These are phyloP conservation scores for Zaprionus capensis DNA, from an alignment of 1,140 invertebrate genomes.

Conservation along the genomic window DNA sequence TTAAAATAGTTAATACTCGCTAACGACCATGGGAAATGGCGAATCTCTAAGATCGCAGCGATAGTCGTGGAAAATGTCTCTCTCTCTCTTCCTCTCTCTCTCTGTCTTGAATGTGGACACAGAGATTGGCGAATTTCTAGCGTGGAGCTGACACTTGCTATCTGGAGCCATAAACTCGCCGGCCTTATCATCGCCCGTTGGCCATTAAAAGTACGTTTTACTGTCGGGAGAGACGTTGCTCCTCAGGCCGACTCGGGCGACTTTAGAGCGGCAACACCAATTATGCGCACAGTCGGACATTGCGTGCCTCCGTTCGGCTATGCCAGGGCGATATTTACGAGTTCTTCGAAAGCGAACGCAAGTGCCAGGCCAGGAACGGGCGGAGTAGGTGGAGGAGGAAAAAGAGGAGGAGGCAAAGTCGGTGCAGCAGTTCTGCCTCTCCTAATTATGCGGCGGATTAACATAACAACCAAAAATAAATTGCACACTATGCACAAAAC, in stretches of 20 bases:
- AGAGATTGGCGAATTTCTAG: constrained; percentile 3
- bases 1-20: constrained; percentile 15
- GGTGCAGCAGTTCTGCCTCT: constrained; percentile 27
- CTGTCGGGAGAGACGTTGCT: constrained; percentile 44
- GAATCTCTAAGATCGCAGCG: constrained; percentile 9
- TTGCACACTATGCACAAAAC: constrained; percentile 37
- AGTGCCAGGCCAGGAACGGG: neutral
- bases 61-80: neutral
- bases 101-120: neutral
- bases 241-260: constrained; percentile 24
- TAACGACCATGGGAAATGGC: constrained; percentile 19
- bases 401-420: neutral
- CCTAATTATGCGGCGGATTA: constrained; percentile 72
- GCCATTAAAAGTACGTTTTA: constrained; percentile 76
- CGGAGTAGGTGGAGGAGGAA: neutral
- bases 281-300: constrained; percentile 75
- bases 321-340: constrained; percentile 58
- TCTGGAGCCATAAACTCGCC: constrained; percentile 74
- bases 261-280: constrained; percentile 63
- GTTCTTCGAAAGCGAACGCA: constrained; percentile 44
- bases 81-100: neutral
- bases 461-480: constrained; percentile 54
- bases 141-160: constrained; percentile 76
- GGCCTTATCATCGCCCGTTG: constrained; percentile 63
- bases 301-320: constrained; percentile 29